Percentiles rank a stretch among this genome's conserved stretches.
Evolutionary conservation across 2,888 invertebrate species (phyloP).

Genomic region (Podabrus alpinus): DNA sequence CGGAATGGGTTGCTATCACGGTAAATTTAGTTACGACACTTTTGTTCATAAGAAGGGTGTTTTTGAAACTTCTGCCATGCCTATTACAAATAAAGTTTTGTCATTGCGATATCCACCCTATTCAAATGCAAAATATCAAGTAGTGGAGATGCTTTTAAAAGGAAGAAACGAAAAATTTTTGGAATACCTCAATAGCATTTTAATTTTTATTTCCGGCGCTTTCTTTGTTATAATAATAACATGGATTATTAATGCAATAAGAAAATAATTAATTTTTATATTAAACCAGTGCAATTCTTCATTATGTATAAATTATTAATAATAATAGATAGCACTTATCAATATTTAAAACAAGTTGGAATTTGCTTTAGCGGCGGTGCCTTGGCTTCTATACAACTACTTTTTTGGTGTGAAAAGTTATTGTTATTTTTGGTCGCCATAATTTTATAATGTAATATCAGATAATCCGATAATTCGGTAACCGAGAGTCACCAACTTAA

Average conservation of each 20-base stretch:
- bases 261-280: background rate
- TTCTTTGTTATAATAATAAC: constrained; percentile 13
- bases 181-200: constrained; percentile 63
- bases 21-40: constrained; percentile 85
- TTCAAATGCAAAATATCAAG: constrained; percentile 23
- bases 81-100: constrained; percentile 70
- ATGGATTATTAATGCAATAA: background rate
- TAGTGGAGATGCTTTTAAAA: constrained; percentile 59
- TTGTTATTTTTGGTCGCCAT: too few species aligned
- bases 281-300: background rate
- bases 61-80: constrained; percentile 69
- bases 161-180: constrained; percentile 67
- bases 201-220: constrained; percentile 14
- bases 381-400: too few species aligned
- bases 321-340: too few species aligned
- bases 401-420: too few species aligned
- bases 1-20: constrained; percentile 95
- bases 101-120: constrained; percentile 85
- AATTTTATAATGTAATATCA: too few species aligned
- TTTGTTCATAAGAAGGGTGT: constrained; percentile 91
- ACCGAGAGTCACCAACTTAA: too few species aligned
- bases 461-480: too few species aligned
- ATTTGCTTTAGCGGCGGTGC: too few species aligned
- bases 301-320: background rate
- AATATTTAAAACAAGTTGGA: too few species aligned